phyloP scores from a whole-genome alignment of 2,113 vertebrate genomes.

The Canis aureus region DNA sequence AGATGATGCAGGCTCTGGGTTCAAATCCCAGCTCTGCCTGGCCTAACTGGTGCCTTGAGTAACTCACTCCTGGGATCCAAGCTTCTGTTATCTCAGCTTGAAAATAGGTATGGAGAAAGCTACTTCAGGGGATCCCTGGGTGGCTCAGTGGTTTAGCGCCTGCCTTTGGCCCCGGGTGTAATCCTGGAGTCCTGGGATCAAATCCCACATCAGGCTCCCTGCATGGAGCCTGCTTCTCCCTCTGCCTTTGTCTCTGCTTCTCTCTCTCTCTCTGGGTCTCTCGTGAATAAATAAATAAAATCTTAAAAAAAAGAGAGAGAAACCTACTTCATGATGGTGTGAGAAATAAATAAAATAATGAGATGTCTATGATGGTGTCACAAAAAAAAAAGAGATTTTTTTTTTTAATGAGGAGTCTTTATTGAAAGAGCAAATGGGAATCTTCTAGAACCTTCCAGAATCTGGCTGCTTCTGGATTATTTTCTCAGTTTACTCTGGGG shows the following conservation, averaged over 20 bases:
- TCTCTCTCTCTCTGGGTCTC: no score
- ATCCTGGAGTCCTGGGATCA: no score
- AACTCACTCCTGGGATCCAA: not conserved
- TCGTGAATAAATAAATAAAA: no score
- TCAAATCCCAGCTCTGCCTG: not conserved
- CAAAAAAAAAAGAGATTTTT: not conserved
- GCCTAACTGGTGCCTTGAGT: not conserved
- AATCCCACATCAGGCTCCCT: no score
- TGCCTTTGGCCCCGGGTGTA: no score
- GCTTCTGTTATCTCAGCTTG: not conserved
- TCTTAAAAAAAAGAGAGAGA: not conserved
- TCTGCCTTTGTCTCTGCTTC: no score
- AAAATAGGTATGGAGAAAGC: not conserved
- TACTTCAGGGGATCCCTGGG: not conserved
- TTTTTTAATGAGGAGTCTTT: not conserved
- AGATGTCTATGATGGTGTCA: not conserved
- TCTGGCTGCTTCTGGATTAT: not conserved
- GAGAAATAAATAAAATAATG: not conserved
- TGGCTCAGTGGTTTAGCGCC: no score
- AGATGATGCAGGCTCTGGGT: not conserved
- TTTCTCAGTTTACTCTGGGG: not conserved
- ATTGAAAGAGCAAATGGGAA: not conserved
- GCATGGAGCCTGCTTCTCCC: no score
- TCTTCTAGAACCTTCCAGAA: slow-evolving; percentile 14
- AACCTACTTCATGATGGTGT: not conserved